phyloP scores from a whole-genome alignment of 2,113 vertebrate genomes.

The Ploceus nigricollis region DNA sequence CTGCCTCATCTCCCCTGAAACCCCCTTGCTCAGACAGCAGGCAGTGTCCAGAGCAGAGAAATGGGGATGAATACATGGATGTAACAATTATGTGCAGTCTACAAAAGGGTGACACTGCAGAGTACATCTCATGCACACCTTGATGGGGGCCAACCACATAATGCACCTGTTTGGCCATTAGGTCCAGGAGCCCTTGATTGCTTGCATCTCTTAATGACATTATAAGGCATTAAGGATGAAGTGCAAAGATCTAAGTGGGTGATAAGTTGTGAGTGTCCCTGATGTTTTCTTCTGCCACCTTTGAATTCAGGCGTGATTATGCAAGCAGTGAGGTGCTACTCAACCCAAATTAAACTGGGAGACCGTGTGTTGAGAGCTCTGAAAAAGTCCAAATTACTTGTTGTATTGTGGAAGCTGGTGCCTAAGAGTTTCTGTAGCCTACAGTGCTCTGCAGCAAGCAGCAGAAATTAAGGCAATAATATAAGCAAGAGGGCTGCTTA shows the following conservation, averaged over 20 bases:
- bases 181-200: neutral
- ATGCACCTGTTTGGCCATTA: neutral
- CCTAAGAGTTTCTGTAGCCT: neutral
- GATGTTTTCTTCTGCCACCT: neutral
- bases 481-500: neutral
- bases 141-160: neutral
- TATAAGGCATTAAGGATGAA: neutral
- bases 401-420: neutral
- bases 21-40: neutral
- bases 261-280: neutral
- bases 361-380: neutral
- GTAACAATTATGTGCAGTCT: neutral
- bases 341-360: neutral
- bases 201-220: neutral
- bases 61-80: fast-evolving
- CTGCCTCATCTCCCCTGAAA: neutral
- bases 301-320: neutral
- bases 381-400: neutral
- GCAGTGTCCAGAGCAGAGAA: neutral
- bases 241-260: neutral
- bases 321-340: neutral
- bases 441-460: neutral
- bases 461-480: neutral
- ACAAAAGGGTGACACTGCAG: neutral
- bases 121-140: neutral